Percentiles rank a stretch among this genome's conserved stretches.
These are phyloP conservation scores for Caenorhabditis imperialis DNA, from an alignment of 2,888 invertebrate genomes.

Conservation along the genomic window DNA sequence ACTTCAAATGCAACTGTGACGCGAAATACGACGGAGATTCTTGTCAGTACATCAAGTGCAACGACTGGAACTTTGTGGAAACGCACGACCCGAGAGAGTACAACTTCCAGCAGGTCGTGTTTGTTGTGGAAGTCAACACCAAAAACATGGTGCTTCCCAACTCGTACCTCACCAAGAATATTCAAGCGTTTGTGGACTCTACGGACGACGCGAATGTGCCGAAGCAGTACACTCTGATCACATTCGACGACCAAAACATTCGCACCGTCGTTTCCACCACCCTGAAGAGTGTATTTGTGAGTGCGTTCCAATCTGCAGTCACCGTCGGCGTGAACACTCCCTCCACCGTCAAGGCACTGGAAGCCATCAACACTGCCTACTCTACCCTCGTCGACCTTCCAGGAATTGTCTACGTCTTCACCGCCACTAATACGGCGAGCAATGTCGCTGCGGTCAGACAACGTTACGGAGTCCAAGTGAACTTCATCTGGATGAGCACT, in stretches of 20 bases:
- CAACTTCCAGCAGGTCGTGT: constrained; percentile 58
- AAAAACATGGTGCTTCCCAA: constrained; percentile 29
- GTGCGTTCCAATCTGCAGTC: constrained; percentile 32
- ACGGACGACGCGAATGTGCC: constrained; percentile 41
- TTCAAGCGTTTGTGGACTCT: constrained; percentile 45
- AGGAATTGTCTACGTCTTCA: constrained; percentile 57
- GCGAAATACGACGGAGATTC: constrained; percentile 49
- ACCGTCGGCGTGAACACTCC: constrained; percentile 24
- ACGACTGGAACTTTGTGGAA: constrained; percentile 61
- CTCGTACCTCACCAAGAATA: constrained; percentile 32
- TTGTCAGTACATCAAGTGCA: constrained; percentile 58
- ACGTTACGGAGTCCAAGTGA: constrained; percentile 40
- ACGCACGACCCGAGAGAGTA: constrained; percentile 59
- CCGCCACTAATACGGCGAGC: constrained; percentile 23
- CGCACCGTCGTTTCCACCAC: constrained; percentile 49
- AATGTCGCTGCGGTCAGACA: constrained; percentile 14
- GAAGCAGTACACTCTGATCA: constrained; percentile 60
- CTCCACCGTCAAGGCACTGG: constrained; percentile 12
- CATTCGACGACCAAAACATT: constrained; percentile 57
- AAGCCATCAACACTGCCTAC: constrained; percentile 51
- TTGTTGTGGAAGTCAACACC: constrained; percentile 60
- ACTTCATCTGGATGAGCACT: constrained; percentile 28
- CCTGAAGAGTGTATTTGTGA: constrained; percentile 42
- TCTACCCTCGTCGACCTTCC: constrained; percentile 45
- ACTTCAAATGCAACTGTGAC: constrained; percentile 58